These are phyloP conservation scores for Ascaphus truei DNA, from an alignment of 2,113 vertebrate species.

Conservation along the genomic window DNA sequence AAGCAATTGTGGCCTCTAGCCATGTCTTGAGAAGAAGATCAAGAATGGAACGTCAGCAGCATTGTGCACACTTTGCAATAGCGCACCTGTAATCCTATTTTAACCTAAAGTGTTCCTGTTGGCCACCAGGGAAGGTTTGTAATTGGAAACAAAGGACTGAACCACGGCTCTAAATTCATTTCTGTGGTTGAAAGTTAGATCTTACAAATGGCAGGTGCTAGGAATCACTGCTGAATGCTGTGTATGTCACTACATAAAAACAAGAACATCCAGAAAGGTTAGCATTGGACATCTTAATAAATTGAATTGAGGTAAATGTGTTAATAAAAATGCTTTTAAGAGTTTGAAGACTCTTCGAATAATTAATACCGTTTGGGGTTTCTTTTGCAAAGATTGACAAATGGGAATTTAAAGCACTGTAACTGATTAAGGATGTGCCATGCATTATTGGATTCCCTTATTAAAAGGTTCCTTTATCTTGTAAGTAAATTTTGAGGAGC, in stretches of 20 bases:
- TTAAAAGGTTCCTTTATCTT: slow-evolving; percentile 65
- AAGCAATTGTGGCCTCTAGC: slow-evolving; percentile 76
- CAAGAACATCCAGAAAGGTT: slow-evolving; percentile 68
- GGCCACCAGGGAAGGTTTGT: slow-evolving; percentile 73
- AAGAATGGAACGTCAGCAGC: slow-evolving; percentile 68
- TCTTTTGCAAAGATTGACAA: slow-evolving; percentile 73
- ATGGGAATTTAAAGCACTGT: slow-evolving; percentile 71
- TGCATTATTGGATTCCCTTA: slow-evolving; percentile 70
- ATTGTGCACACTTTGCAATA: slow-evolving; percentile 75
- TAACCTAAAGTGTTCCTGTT: slow-evolving; percentile 73
- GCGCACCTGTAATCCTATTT: slow-evolving; percentile 76
- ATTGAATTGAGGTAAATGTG: slow-evolving; percentile 75
- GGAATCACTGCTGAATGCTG: slow-evolving; percentile 79
- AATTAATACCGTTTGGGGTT: slow-evolving; percentile 70
- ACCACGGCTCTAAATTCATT: slow-evolving; percentile 71
- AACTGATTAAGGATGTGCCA: slow-evolving; percentile 71
- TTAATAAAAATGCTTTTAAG: slow-evolving; percentile 78
- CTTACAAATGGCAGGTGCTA: slow-evolving; percentile 77
- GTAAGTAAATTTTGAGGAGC: slow-evolving; percentile 65
- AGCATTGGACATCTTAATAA: slow-evolving; percentile 78
- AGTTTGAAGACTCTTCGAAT: slow-evolving; percentile 73
- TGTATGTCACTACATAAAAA: slow-evolving; percentile 74
- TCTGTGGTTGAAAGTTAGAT: slow-evolving; percentile 74
- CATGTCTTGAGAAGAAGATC: slow-evolving; percentile 73
- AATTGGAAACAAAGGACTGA: slow-evolving; percentile 72